Conservation (phyloP, 1,140 invertebrate species). For the Mya arenaria region DNA sequence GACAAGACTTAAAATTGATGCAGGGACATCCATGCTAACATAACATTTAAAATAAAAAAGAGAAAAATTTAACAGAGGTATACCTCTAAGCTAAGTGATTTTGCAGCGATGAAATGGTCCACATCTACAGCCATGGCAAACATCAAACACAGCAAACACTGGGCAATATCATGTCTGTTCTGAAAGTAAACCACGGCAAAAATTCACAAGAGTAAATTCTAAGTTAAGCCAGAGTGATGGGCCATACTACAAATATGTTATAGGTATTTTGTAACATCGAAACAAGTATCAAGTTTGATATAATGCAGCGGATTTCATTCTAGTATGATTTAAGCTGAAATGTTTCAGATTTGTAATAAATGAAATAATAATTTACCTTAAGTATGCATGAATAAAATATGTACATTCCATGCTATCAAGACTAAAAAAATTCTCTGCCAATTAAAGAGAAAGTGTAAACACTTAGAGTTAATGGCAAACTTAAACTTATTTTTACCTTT, state of each 20-base stretch:
- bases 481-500: neutral
- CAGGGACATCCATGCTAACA: no score
- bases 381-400: neutral
- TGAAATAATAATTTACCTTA: neutral
- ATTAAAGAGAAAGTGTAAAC: neutral
- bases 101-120: constrained; percentile 77
- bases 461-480: no score
- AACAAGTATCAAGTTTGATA: no score
- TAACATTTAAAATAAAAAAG: no score
- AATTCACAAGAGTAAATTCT: neutral
- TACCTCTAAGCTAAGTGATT: constrained; percentile 70
- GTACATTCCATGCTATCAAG: neutral
- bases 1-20: no score
- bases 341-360: neutral
- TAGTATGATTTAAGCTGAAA: neutral
- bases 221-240: neutral
- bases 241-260: neutral
- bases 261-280: neutral
- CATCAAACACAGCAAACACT: constrained; percentile 70
- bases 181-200: neutral
- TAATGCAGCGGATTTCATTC: no score
- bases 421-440: neutral
- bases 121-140: constrained; percentile 72
- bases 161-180: constrained; percentile 77
- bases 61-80: no score